A percentile compares a stretch with the other conserved stretches of the same genome.
Evolutionary conservation across 1,140 invertebrate genomes (phyloP).

Genomic region (Oscheius sp.): DNA sequence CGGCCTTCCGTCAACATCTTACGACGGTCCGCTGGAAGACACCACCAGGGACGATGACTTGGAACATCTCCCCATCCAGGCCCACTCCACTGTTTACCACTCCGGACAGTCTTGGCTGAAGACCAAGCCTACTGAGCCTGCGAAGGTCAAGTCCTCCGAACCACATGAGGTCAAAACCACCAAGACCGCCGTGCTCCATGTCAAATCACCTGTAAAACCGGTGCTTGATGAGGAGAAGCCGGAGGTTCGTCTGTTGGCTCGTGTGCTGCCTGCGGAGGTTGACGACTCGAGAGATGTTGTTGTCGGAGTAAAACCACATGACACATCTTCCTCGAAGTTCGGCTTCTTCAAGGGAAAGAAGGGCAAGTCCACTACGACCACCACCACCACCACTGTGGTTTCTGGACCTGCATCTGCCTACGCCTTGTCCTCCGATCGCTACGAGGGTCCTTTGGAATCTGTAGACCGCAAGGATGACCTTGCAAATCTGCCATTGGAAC

Average conservation of each 20-base stretch:
- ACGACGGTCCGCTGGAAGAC: constrained; percentile 39
- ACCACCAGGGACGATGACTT: constrained; percentile 21
- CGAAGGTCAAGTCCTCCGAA: too few species aligned
- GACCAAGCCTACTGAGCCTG: not conserved
- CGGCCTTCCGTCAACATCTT: too few species aligned
- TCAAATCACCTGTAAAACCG: not conserved
- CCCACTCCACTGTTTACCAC: constrained; percentile 17
- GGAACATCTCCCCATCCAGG: constrained; percentile 2
- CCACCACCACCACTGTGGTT: too few species aligned
- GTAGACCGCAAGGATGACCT: not conserved
- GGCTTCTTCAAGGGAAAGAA: not conserved
- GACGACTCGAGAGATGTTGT: not conserved
- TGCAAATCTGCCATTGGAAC: not conserved
- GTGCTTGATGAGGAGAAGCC: not conserved
- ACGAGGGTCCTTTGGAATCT: not conserved
- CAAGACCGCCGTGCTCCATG: not conserved
- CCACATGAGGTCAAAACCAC: not conserved
- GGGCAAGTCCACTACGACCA: not conserved
- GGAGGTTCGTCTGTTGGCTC: constrained; percentile 3
- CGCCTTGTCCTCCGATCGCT: not conserved
- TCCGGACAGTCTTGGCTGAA: constrained; percentile 12
- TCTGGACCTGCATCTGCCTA: not conserved
- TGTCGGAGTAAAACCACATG: not conserved
- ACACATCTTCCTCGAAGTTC: not conserved
- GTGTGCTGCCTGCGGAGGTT: not conserved